These are phyloP conservation scores for Drosophila prolongata DNA, from an alignment of 2,888 invertebrate species.

Conservation along the genomic window DNA sequence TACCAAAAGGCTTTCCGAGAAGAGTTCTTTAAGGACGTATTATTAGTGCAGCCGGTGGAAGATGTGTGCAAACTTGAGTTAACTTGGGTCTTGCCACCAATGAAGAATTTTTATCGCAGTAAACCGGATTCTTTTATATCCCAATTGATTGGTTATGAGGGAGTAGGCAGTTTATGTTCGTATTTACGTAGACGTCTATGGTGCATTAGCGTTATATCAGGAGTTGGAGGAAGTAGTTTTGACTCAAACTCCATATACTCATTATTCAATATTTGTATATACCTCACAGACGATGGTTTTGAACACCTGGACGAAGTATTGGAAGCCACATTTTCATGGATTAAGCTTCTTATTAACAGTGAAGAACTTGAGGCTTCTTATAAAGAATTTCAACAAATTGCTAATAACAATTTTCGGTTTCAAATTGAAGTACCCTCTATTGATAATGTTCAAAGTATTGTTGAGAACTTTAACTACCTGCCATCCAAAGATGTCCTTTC, in stretches of 20 bases:
- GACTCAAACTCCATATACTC: conserved; percentile 92
- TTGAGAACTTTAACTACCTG: conserved; percentile 92
- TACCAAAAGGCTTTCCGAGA: conserved; percentile 78
- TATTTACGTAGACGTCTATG: conserved; percentile 90
- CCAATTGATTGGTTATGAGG: conserved; percentile 93
- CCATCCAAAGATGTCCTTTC: conserved; percentile 91
- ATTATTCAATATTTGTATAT: conserved; percentile 89
- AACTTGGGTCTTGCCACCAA: conserved; percentile 83
- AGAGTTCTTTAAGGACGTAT: conserved; percentile 83
- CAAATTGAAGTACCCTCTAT: conserved; percentile 89
- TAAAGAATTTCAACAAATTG: conserved; percentile 89
- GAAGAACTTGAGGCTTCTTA: conserved; percentile 57
- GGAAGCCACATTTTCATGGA: conserved; percentile 91
- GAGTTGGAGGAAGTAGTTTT: conserved; percentile 90
- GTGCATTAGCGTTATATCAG: conserved; percentile 90
- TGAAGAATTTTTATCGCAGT: conserved; percentile 75
- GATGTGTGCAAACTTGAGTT: conserved; percentile 88
- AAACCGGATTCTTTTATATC: conserved; percentile 89
- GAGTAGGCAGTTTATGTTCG: conserved; percentile 92
- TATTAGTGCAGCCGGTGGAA: conserved; percentile 90
- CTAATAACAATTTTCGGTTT: conserved; percentile 90
- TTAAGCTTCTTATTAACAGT: conserved; percentile 88
- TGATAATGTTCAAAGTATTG: conserved; percentile 91
- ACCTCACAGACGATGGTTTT: conserved; percentile 91
- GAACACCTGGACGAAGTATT: conserved; percentile 90